Evolutionary conservation across 2,113 vertebrate genomes (phyloP), one percentile per base, ranked within the genome.

Genomic region (Campylomormyrus tamandua): DNA sequence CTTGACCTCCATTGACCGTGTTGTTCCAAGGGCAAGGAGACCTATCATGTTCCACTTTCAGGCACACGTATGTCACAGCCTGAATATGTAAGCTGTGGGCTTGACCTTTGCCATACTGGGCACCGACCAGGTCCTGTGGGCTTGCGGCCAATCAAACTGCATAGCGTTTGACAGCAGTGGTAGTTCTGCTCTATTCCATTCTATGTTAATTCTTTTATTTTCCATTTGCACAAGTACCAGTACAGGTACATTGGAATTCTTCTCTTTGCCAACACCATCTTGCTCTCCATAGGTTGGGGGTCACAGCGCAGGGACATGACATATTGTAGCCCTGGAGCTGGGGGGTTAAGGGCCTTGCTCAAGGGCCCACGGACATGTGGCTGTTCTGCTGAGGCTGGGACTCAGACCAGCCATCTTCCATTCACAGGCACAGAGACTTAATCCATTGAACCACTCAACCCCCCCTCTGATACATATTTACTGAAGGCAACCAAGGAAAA

Each of bases 21-120:
- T 49, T 27, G 24, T 49, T 10, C 42, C 9, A 21, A 24, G 83
- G 48, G 21, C 45, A n/a, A 24, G 15, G n/a, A 42, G 6, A 19
- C 74, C 74, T 19, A 8, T 80, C 35, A 50, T 15, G 45, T 27
- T 50, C 45, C 83, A 83, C 13, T 48, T 66, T 87, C 42, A 89
- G 56, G 88, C 80, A 88, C 83, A 46, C 35, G 27, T 87, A 21
- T 58, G 83, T 13, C 90, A 90, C 70, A 80, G 89, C 53, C 83
- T 91, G 91, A 90, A 92, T 90, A 89, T 88, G 58, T 92, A 91
- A 90, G 90, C 90, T 91, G 83, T 87, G 92, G 91, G 91, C 90
- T 87, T 95, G 93, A 95, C 94, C 94, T 94, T 94, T 93, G 92
- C 91, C 94, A 93, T 91, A 94, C 88, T 93, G 87, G 90, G 92